Evolutionary conservation across 2,797 vertebrate genomes (phyloP), one percentile per base, ranked within the genome.

Genomic region (Danio aesculapii): DNA sequence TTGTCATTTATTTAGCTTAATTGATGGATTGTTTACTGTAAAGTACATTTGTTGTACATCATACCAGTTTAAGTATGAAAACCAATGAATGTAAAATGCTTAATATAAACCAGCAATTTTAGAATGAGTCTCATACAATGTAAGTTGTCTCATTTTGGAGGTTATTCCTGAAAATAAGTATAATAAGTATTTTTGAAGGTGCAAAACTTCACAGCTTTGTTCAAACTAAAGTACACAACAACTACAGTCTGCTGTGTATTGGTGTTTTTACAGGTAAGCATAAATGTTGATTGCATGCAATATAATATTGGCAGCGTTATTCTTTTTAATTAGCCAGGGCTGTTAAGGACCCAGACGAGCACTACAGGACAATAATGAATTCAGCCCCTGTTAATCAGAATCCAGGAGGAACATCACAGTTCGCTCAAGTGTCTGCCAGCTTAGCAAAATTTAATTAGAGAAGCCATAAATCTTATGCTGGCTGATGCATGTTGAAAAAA

Each of bases 381-480:
- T 93, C 89, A 90, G 92, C 90, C 90, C 88, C 91, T 89, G 92
- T 94, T 94, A 93, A 94, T 94, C 93, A 94, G 91, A 92, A 92
- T 92, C 91, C 88, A 92, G 87, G 90, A 93, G 91, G 89, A 92
- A 93, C 91, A 94, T 93, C 93, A 91, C 90, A 89, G 89, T 90
- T 91, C 63, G 91, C 91, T 87, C 84, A 84, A 88, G 90, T 90
- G 90, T 92, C 90, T 89, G 91, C 89, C 91, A 92, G 92, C 90
- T 93, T 93, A 89, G 90, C 88, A 90, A 92, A 93, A 93, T 93
- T 89, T 92, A 94, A 94, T 94, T 93, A 94, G 91, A 86, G 88
- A 91, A 92, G 90, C 89, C 87, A 91, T 94, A 92, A 93, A 94
- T 94, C 90, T 92, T 90, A 75, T 10, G n/a, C 69, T 58, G 77